Evolutionary conservation across 2,797 vertebrate genomes (phyloP).

Genomic region (Melanotaenia pygmaea): DNA sequence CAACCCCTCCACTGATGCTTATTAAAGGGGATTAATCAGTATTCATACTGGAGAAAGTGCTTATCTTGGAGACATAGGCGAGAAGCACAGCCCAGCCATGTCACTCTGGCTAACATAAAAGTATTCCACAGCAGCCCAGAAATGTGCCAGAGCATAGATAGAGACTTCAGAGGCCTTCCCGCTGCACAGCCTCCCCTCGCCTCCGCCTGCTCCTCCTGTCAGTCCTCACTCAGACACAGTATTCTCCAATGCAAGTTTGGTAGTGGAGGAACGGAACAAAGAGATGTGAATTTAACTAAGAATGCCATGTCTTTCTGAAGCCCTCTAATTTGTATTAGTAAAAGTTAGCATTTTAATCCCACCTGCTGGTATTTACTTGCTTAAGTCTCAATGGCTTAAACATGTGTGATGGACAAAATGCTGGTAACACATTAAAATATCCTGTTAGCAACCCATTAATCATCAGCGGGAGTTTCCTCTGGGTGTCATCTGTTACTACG

Average conservation of each 20-base stretch:
- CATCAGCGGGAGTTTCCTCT: constrained; percentile 58
- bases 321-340: constrained; percentile 35
- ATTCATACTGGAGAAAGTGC: constrained; percentile 88
- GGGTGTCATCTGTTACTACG: constrained; percentile 45
- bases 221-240: constrained; percentile 50
- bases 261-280: constrained; percentile 68
- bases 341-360: constrained; percentile 40
- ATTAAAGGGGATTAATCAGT: constrained; percentile 93
- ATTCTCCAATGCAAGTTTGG: constrained; percentile 55
- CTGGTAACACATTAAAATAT: constrained; percentile 38
- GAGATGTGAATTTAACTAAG: constrained; percentile 47
- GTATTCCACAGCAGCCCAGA: constrained; percentile 83
- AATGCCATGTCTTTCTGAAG: constrained; percentile 22
- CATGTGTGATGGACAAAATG: constrained; percentile 8
- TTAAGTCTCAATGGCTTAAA: constrained; percentile 21
- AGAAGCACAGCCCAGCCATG: constrained; percentile 65
- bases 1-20: constrained; percentile 85
- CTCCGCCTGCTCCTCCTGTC: constrained; percentile 54
- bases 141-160: constrained; percentile 91
- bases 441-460: constrained; percentile 40
- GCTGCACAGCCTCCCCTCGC: constrained; percentile 46
- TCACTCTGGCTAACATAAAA: constrained; percentile 86
- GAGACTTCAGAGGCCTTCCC: constrained; percentile 79
- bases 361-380: constrained; percentile 19
- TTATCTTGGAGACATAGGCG: constrained; percentile 86